Evolutionary conservation across 2,797 vertebrate species (phyloP).

Genomic region (Sylvia borin): DNA sequence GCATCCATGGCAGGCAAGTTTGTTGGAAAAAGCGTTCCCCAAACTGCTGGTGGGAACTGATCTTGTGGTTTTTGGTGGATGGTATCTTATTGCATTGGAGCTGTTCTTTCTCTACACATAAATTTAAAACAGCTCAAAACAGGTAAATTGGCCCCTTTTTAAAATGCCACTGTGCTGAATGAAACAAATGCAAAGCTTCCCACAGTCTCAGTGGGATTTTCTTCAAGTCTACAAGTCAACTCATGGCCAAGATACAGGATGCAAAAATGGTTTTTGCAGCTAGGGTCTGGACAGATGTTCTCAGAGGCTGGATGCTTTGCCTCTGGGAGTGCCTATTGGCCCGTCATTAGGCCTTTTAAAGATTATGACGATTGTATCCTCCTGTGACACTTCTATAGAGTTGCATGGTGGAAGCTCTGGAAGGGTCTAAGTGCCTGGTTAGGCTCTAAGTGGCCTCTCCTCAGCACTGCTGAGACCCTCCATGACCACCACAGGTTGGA

Average conservation of each 20-base stretch:
- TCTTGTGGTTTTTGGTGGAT: background rate
- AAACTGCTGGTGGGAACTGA: background rate
- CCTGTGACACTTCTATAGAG: background rate
- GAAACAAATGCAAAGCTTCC: background rate
- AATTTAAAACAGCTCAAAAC: background rate
- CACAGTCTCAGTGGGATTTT: background rate
- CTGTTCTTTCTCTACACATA: background rate
- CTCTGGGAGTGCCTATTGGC: background rate
- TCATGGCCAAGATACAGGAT: background rate
- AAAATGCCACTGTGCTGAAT: background rate
- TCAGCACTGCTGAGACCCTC: background rate
- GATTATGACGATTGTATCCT: background rate
- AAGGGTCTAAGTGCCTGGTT: background rate
- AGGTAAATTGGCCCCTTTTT: background rate
- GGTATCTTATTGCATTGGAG: background rate
- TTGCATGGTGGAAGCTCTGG: background rate
- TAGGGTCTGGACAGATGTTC: background rate
- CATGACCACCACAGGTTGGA: background rate
- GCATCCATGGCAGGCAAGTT: background rate
- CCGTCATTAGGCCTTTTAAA: background rate
- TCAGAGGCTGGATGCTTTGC: background rate
- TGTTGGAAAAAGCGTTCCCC: background rate
- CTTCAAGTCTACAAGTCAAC: background rate
- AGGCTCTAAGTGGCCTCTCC: background rate
- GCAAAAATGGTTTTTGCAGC: background rate